A percentile compares a stretch with the other conserved stretches of the same genome.
Evolutionary conservation across 2,888 invertebrate species (phyloP).

Genomic region (Drosophila flavopinicola): DNA sequence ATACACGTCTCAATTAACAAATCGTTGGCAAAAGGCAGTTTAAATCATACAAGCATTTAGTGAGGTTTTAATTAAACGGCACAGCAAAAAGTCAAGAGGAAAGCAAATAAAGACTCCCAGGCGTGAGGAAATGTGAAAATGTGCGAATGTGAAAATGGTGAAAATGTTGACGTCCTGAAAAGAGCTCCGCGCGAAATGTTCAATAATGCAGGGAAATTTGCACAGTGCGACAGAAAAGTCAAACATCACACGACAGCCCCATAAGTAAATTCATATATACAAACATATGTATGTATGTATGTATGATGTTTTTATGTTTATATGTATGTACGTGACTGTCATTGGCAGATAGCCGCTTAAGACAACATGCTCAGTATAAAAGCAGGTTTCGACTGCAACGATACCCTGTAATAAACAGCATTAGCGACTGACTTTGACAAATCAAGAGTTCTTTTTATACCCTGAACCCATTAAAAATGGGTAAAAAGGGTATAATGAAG

Average conservation of each 20-base stretch:
- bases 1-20: too few species aligned
- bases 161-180: conserved; percentile 9
- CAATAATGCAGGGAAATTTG: conserved; percentile 52
- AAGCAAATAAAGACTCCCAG: background rate
- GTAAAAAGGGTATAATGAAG: too few species aligned
- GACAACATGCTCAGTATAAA: too few species aligned
- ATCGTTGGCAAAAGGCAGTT: background rate
- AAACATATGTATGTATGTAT: background rate
- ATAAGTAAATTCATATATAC: background rate
- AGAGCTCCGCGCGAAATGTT: conserved; percentile 44
- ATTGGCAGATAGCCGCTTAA: conserved; percentile 14
- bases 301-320: background rate
- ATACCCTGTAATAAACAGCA: background rate
- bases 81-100: background rate
- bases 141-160: conserved; percentile 19
- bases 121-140: conserved; percentile 24
- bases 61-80: conserved; percentile 13
- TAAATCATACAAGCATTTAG: background rate
- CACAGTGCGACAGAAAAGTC: conserved; percentile 50
- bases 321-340: conserved; percentile 13
- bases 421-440: too few species aligned
- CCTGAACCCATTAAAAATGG: too few species aligned
- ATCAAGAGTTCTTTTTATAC: too few species aligned
- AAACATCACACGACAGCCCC: conserved; percentile 23
- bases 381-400: background rate